Evolutionary conservation across 2,797 vertebrate genomes (phyloP).

Genomic region (Acanthopagrus latus): DNA sequence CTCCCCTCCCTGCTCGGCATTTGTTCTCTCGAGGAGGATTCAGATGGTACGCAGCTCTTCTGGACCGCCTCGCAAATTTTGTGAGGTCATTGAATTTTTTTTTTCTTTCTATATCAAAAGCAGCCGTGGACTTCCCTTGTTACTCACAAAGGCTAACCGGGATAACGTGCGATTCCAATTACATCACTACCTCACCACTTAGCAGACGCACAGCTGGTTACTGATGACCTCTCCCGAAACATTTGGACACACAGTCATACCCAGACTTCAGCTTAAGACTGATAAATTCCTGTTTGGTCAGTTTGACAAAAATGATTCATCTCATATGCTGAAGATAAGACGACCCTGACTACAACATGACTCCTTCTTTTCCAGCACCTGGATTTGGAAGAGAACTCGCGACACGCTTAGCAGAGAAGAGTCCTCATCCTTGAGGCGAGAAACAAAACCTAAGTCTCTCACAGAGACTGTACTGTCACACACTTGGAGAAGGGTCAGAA

Average conservation of each 20-base stretch:
- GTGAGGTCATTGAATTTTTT: slow-evolving; percentile 72
- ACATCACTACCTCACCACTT: slow-evolving; percentile 59
- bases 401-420: not conserved
- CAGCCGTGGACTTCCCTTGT: slow-evolving; percentile 76
- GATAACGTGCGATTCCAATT: slow-evolving; percentile 69
- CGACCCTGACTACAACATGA: not conserved
- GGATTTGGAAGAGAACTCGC: slow-evolving; percentile 8
- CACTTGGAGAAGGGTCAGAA: not conserved
- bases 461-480: slow-evolving; percentile 1
- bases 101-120: slow-evolving; percentile 63
- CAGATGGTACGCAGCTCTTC: slow-evolving; percentile 72
- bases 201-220: slow-evolving; percentile 66
- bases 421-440: slow-evolving; percentile 9
- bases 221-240: slow-evolving; percentile 57
- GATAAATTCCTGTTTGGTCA: slow-evolving; percentile 14
- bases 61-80: slow-evolving; percentile 61
- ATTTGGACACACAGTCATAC: slow-evolving; percentile 54
- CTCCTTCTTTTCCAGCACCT: slow-evolving; percentile 9
- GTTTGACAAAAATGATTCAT: not conserved
- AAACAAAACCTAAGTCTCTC: not conserved
- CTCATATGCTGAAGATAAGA: slow-evolving; percentile 1
- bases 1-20: slow-evolving; percentile 55
- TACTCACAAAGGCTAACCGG: slow-evolving; percentile 69
- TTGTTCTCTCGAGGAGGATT: slow-evolving; percentile 63
- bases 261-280: slow-evolving; percentile 20